Percentiles rank a stretch among this genome's conserved stretches.
These are phyloP conservation scores for Condylostylus longicornis DNA, from an alignment of 1,140 invertebrate genomes.

Conservation along the genomic window DNA sequence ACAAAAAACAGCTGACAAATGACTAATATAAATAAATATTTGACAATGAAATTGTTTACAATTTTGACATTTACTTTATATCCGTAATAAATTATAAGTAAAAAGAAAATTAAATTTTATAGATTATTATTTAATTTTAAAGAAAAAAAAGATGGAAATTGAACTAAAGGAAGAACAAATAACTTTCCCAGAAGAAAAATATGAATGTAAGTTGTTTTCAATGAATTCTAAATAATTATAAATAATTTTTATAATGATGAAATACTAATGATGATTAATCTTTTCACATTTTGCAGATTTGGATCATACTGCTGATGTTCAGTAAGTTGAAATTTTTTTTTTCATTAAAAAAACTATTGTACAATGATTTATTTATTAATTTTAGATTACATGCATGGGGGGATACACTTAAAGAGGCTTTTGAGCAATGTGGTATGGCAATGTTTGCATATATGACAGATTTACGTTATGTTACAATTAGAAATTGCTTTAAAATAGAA, in stretches of 20 bases:
- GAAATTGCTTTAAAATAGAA: constrained; percentile 62
- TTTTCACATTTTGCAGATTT: constrained; percentile 56
- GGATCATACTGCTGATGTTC: constrained; percentile 94
- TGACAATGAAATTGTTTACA: too few relatives aligned
- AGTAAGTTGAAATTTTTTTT: constrained; percentile 49
- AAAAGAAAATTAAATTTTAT: too few relatives aligned
- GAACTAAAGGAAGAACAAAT: constrained; percentile 28
- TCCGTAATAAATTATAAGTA: too few relatives aligned
- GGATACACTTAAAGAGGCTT: constrained; percentile 70
- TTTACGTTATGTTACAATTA: constrained; percentile 68
- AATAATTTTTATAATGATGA: not conserved
- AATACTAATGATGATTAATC: constrained; percentile 6
- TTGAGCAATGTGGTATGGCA: constrained; percentile 86
- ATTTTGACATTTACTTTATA: too few relatives aligned
- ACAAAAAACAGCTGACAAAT: too few relatives aligned
- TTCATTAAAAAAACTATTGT: not conserved
- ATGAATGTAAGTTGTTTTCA: constrained; percentile 25
- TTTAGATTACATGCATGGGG: constrained; percentile 83
- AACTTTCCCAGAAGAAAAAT: constrained; percentile 25
- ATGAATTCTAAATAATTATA: not conserved
- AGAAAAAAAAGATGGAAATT: constrained; percentile 26
- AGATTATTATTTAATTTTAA: too few relatives aligned
- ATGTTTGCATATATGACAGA: constrained; percentile 99
- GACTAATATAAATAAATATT: too few relatives aligned
- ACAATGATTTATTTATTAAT: constrained; percentile 4